A percentile compares a stretch with the other conserved stretches of the same genome.
Evolutionary conservation across 2,113 vertebrate species (phyloP).

Genomic region (Gallinago jamesoni): DNA sequence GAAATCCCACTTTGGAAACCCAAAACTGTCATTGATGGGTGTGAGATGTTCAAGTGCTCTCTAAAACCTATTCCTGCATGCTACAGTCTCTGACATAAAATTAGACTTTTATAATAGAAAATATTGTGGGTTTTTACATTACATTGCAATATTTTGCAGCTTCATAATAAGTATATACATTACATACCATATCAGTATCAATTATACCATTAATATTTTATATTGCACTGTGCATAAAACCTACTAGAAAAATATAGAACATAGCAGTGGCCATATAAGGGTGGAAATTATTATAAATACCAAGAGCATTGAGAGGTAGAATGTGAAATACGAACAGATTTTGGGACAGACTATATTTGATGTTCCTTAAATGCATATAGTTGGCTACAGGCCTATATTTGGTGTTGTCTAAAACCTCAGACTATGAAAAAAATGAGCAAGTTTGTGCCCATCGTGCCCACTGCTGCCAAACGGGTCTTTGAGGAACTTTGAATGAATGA

Average conservation of each 20-base stretch:
- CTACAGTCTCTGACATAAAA: neutral
- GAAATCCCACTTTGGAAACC: neutral
- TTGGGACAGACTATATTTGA: neutral
- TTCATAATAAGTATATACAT: neutral
- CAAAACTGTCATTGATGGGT: neutral
- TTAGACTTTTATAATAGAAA: neutral
- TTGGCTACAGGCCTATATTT: neutral
- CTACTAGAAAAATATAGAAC: neutral
- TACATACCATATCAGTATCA: neutral
- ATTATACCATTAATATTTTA: neutral
- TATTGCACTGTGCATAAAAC: neutral
- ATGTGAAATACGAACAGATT: neutral
- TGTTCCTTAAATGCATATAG: neutral
- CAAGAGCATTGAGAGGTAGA: neutral
- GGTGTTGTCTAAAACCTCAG: neutral
- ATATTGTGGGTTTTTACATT: neutral
- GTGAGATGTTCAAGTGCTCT: accelerated
- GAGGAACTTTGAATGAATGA: neutral
- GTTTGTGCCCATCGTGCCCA: neutral
- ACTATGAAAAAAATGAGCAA: neutral
- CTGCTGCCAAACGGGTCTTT: neutral
- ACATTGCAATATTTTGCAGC: neutral
- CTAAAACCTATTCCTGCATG: neutral
- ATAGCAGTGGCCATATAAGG: no score
- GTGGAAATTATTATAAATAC: neutral